These are phyloP conservation scores for Seladonia tumulorum DNA, from an alignment of 2,888 invertebrate species.

Conservation along the genomic window DNA sequence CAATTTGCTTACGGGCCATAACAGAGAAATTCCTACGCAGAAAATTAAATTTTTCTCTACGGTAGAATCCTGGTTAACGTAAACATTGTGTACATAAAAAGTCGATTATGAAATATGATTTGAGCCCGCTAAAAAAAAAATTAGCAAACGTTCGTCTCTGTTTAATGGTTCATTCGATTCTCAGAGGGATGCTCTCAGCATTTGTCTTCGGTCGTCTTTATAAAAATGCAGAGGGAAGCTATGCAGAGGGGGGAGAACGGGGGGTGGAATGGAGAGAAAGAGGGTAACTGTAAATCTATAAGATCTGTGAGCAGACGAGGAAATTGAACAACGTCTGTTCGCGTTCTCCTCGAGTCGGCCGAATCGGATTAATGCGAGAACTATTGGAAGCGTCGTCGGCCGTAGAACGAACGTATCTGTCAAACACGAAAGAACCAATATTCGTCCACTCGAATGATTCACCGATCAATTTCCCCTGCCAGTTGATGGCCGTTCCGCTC, in stretches of 20 bases:
- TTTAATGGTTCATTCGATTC: too few species aligned
- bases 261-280: neutral
- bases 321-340: constrained; percentile 25
- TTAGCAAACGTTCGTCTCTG: too few species aligned
- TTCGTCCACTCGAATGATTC: constrained; percentile 49
- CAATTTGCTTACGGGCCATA: too few species aligned
- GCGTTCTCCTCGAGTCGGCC: neutral
- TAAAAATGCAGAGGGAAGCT: neutral
- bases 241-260: neutral
- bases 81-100: too few species aligned
- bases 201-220: neutral
- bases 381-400: constrained; percentile 15
- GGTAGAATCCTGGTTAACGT: too few species aligned
- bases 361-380: constrained; percentile 33
- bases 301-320: neutral
- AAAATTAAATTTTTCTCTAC: too few species aligned
- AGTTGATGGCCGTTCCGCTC: constrained; percentile 29
- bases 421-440: constrained; percentile 12
- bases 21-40: too few species aligned
- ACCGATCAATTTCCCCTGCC: constrained; percentile 45
- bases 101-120: too few species aligned
- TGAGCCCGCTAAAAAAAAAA: too few species aligned
- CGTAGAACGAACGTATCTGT: constrained; percentile 20
- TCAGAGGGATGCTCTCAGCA: neutral
- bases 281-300: neutral